A percentile compares a stretch with the other conserved stretches of the same genome.
phyloP scores from a whole-genome alignment of 2,113 vertebrate species.

The Bucco capensis region DNA sequence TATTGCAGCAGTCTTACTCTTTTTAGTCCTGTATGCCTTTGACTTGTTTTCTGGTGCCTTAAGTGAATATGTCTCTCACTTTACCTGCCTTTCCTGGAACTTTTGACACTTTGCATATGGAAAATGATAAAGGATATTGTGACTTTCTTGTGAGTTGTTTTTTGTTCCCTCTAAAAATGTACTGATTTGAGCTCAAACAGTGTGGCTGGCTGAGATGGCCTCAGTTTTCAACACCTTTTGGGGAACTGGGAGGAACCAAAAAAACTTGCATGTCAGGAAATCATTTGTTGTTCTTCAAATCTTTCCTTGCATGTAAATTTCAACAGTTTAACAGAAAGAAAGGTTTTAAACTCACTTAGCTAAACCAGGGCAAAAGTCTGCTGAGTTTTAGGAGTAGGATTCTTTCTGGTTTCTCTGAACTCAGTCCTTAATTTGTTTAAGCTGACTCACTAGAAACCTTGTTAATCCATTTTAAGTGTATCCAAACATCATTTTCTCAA shows the following conservation, averaged over 20 bases:
- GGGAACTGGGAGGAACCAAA: background rate
- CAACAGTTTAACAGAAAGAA: background rate
- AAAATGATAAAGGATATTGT: background rate
- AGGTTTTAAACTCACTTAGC: background rate
- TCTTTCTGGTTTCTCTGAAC: background rate
- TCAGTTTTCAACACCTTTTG: background rate
- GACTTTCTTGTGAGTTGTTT: background rate
- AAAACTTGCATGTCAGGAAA: background rate
- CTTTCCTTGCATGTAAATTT: background rate
- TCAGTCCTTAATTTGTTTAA: background rate
- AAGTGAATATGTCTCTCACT: background rate
- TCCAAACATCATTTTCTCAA: background rate
- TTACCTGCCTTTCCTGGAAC: background rate
- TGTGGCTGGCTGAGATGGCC: background rate
- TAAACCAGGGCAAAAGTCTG: background rate
- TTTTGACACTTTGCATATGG: background rate
- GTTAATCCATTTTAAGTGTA: background rate
- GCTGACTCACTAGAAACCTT: background rate
- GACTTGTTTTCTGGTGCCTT: background rate
- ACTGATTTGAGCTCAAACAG: background rate
- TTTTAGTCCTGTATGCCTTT: background rate
- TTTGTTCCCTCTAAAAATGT: conserved; percentile 1
- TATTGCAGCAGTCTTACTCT: background rate
- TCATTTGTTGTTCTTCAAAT: background rate
- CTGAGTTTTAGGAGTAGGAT: background rate